Base-by-base conservation (phyloP, 2,888 invertebrate species). In the Cybosia mesomella region DNA sequence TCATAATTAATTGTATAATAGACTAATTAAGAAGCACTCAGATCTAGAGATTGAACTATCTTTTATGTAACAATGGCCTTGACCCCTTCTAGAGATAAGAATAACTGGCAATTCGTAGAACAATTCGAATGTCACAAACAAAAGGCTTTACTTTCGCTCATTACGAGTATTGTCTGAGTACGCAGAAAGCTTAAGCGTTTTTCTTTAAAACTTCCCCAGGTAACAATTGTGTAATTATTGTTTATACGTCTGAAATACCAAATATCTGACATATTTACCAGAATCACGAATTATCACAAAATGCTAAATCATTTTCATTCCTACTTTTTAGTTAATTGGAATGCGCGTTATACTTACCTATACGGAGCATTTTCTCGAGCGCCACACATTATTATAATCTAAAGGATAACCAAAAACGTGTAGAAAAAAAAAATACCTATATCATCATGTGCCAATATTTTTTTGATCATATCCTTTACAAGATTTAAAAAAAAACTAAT, bases 21-120 rank as follows among this genome's bases (percentile, higher is more conserved):
- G 58, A 24, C 32, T 9, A 49, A 62, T 53, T 62, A 61, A 34
- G n/a, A 43, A 53, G 21, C 34, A 15, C 32, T 34, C 15, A 10
- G 54, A 54, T 53, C 34, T 54, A 4, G 34, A 62, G 53, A 22
- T 62, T 62, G 0, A 54, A 54, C 15, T 15, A 8, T 7, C 28
- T 61, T 39, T 24, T 49, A n/a, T n/a, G n/a, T n/a, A 60, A 54
- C 21, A 62, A 55, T 24, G 74, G 70, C 81, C 79, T 81, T 79
- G 76, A 68, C 76, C 68, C 36, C 3, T 32, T 34, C 13, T 11
- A 68, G 58, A 79, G 76, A 75, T 75, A 72, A 77, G 66, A 63
- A 57, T 15, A 39, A 32, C 55, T 66, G 58, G 55, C 18, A 43
- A 18, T 39, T 60, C 21, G 24, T 76, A 60, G 66, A 69, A 59